phyloP scores from a whole-genome alignment of 2,113 vertebrate species.

The Cinclus mexicanus region DNA sequence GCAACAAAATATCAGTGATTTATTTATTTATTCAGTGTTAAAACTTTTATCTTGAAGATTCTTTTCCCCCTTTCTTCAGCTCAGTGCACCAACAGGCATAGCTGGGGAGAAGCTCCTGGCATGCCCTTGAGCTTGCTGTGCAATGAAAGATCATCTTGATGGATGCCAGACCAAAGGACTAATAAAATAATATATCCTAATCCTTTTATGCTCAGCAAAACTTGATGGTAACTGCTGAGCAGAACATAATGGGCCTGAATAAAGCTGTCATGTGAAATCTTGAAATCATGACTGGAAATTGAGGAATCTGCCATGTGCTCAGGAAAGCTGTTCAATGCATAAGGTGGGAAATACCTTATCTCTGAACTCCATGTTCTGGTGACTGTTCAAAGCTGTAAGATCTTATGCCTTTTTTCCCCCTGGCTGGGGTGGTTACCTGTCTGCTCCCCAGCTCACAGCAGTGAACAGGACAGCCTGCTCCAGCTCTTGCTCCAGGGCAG shows the following conservation, averaged over 20 bases:
- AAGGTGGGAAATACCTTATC: neutral
- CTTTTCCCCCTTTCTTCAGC: accelerated
- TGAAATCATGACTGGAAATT: neutral
- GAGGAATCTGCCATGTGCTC: neutral
- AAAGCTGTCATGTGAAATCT: neutral
- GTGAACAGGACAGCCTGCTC: neutral
- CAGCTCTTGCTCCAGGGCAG: neutral
- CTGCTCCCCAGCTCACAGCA: neutral
- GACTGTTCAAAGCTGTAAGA: neutral
- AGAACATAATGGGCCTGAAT: slow-evolving; percentile 4
- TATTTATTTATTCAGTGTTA: neutral
- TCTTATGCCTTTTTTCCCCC: neutral
- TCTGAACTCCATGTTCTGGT: neutral
- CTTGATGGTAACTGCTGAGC: slow-evolving; percentile 1
- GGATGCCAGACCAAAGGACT: neutral
- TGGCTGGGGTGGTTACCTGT: neutral
- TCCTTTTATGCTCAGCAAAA: neutral
- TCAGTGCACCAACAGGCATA: neutral
- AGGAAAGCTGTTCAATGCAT: neutral
- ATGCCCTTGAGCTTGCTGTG: neutral
- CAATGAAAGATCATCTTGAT: neutral
- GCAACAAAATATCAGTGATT: neutral
- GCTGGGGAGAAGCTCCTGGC: neutral
- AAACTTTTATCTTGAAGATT: neutral
- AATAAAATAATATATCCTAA: slow-evolving; percentile 13